These are phyloP conservation scores for Melanchra persicariae DNA, from an alignment of 2,888 invertebrate species.

Conservation along the genomic window DNA sequence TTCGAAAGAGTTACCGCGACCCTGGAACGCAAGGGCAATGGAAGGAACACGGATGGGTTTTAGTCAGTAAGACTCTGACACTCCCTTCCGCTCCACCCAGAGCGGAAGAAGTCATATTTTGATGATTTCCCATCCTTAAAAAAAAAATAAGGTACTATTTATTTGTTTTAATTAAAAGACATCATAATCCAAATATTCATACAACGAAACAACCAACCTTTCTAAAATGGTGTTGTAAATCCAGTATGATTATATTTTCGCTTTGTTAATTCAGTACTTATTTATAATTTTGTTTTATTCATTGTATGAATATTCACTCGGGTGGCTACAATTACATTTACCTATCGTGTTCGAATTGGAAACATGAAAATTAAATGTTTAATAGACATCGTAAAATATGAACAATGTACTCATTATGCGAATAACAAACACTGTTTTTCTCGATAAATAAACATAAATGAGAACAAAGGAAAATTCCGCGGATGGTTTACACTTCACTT, in stretches of 20 bases:
- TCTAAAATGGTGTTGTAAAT: slow-evolving; percentile 22
- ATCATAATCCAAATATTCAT: slow-evolving; percentile 13
- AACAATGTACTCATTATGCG: slow-evolving; percentile 23
- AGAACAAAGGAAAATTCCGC: slow-evolving; percentile 42
- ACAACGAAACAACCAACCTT: slow-evolving; percentile 5
- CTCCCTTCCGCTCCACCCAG: too few species aligned
- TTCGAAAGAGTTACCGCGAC: too few species aligned
- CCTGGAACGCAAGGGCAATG: too few species aligned
- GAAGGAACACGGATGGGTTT: too few species aligned
- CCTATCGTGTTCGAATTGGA: slow-evolving; percentile 17
- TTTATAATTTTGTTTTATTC: slow-evolving; percentile 17
- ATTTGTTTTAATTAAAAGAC: background rate
- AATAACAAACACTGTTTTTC: slow-evolving; percentile 16
- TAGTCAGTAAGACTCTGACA: too few species aligned
- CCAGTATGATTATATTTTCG: slow-evolving; percentile 16
- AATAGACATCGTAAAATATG: slow-evolving; percentile 26
- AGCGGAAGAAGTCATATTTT: too few species aligned
- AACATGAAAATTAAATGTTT: slow-evolving; percentile 9
- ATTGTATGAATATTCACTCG: slow-evolving; percentile 29
- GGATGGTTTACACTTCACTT: slow-evolving; percentile 52
- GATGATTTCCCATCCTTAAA: too few species aligned
- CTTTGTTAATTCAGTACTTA: slow-evolving; percentile 1
- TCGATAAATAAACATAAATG: slow-evolving; percentile 19
- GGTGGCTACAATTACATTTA: slow-evolving; percentile 6
- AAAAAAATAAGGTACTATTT: too few species aligned